Base-by-base conservation (phyloP, 1,140 invertebrate genomes). In the Acromyrmex charruanus region DNA sequence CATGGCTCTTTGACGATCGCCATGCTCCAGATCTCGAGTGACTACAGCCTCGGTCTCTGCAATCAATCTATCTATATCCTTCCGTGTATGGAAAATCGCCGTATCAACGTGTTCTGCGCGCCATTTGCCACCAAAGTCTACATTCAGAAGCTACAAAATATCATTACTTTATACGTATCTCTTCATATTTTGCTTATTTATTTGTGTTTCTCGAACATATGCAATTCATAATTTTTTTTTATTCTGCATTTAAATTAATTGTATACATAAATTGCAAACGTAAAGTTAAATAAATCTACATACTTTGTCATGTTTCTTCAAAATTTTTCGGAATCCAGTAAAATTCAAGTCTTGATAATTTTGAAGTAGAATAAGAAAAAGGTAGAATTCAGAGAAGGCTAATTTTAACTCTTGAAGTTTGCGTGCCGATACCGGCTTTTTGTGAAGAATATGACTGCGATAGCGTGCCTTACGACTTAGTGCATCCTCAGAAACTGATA, bases 221-320 rank as follows among this genome's bases (percentile, higher is more conserved):
- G 49, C 0, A 61, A 28, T 77, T 51, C 3, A 74, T 18, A 35
- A 4, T 63, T 75, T 31, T 49, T n/a, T n/a, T 72, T 35, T n/a
- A 28, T 16, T 58, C 31, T 44, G 4, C 9, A 71, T 39, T 53
- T 59, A 66, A n/a, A 49, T 66, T 66, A 49, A 21, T 74, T 63
- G 21, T 18, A 35, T 3, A 10, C 5, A 53, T 44, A 71, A 63
- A 14, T 74, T 12, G 9, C 9, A 59, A 66, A 16, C 6, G 3
- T n/a, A 66, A 25, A 66, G 16, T n/a, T 4, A 16, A 25, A 14
- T 6, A 35, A 35, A 49, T 44, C 28, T 61, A 91, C 77, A 61
- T 89, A 98, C 97, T 96, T 99, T 99, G 94, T 99, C 98, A 95
- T 99, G 98, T 94, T 99, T 99, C 93, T 99, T 99, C 18, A 99